Evolutionary conservation across 2,888 invertebrate genomes (phyloP).

Genomic region (Darwinula stevensoni): DNA sequence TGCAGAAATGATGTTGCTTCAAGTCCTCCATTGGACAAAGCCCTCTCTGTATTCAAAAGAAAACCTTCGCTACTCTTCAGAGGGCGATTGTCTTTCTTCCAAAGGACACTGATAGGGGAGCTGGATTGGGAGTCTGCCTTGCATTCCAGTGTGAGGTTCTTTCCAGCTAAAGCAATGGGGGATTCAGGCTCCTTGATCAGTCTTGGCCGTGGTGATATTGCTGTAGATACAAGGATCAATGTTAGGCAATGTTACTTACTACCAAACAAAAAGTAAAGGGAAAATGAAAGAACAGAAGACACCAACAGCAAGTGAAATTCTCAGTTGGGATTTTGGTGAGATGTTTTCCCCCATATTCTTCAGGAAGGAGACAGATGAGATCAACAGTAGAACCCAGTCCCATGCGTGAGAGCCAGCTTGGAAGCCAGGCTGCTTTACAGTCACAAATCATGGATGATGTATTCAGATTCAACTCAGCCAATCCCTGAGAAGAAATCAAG

Average conservation of each 20-base stretch:
- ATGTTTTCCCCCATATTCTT: too few species aligned
- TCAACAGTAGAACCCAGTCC: too few species aligned
- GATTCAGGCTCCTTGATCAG: neutral
- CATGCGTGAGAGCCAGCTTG: too few species aligned
- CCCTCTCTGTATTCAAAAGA: too few species aligned
- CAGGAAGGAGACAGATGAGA: too few species aligned
- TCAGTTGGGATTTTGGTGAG: too few species aligned
- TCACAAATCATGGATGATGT: conserved; percentile 55
- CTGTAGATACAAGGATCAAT: neutral
- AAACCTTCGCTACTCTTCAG: too few species aligned
- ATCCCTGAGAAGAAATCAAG: too few species aligned
- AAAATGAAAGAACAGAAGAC: neutral
- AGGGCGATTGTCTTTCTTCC: conserved; percentile 58
- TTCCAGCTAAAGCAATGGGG: conserved; percentile 40
- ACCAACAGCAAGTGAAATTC: too few species aligned
- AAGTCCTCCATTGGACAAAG: conserved; percentile 20
- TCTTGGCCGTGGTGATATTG: neutral
- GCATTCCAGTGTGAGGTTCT: conserved; percentile 48
- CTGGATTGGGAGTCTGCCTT: too few species aligned
- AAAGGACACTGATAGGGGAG: conserved; percentile 44
- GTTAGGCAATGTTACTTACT: neutral
- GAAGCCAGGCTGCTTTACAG: conserved; percentile 59
- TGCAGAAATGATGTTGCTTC: conserved; percentile 31
- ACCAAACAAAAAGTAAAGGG: neutral
- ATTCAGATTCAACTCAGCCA: conserved; percentile 28